Evolutionary conservation across 1,140 invertebrate species (phyloP).

Genomic region (Calephelis virginiensis): DNA sequence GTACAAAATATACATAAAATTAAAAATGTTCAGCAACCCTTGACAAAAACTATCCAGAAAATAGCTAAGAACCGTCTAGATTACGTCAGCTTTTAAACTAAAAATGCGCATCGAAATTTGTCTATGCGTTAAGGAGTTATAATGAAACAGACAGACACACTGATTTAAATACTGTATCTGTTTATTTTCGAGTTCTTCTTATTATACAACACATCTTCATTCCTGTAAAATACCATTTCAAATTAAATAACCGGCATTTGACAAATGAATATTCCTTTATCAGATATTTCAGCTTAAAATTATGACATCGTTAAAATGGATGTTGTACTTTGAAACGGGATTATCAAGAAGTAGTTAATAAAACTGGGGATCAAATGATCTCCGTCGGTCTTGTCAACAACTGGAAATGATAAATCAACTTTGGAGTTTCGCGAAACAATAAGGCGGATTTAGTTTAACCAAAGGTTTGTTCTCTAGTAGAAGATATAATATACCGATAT

Average conservation of each 20-base stretch:
- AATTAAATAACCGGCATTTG: constrained; percentile 24
- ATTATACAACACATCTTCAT: no score
- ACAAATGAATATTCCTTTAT: constrained; percentile 14
- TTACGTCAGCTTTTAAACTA: no score
- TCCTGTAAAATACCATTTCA: not conserved
- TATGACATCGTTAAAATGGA: constrained; percentile 18
- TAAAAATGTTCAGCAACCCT: no score
- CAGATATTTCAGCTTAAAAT: constrained; percentile 20
- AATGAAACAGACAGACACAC: no score
- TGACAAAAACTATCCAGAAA: no score
- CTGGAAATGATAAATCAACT: constrained; percentile 49
- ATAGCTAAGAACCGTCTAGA: no score
- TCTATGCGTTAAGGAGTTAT: no score
- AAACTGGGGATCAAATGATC: constrained; percentile 39
- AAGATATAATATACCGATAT: constrained; percentile 21
- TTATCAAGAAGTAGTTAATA: constrained; percentile 38
- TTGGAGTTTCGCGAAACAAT: constrained; percentile 34
- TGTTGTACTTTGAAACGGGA: constrained; percentile 31
- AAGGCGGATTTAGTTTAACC: constrained; percentile 33
- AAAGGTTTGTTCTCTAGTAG: constrained; percentile 17
- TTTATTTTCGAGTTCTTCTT: no score
- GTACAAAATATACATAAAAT: no score
- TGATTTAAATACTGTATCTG: no score
- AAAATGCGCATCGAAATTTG: no score
- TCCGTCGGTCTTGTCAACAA: constrained; percentile 41